phyloP scores from a whole-genome alignment of 2,888 invertebrate species.

The Pterostichus madidus region DNA sequence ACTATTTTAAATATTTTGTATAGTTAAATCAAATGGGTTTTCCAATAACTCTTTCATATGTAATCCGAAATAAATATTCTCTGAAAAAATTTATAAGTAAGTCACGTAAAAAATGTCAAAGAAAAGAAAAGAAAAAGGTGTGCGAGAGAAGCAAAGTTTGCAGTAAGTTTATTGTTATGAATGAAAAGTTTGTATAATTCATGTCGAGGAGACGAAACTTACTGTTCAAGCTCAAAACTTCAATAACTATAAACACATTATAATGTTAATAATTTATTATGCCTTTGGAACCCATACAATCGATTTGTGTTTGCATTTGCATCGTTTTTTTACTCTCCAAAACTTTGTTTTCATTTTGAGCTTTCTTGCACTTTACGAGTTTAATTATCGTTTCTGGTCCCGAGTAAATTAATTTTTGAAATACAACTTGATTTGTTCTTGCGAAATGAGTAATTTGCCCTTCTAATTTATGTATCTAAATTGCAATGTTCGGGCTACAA shows the following conservation, averaged over 20 bases:
- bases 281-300: slow-evolving; percentile 1
- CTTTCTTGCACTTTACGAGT: slow-evolving; percentile 24
- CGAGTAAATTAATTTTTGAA: slow-evolving; percentile 26
- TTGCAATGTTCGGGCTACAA: no score
- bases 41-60: no score
- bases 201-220: slow-evolving; percentile 19
- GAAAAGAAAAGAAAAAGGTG: slow-evolving; percentile 38
- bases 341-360: slow-evolving; percentile 37
- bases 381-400: slow-evolving; percentile 38
- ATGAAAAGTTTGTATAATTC: slow-evolving; percentile 41
- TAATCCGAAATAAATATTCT: neutral
- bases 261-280: slow-evolving; percentile 44
- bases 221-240: slow-evolving; percentile 1
- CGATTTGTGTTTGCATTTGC: slow-evolving; percentile 4
- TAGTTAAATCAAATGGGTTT: no score
- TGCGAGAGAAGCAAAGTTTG: slow-evolving; percentile 11
- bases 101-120: slow-evolving; percentile 14
- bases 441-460: slow-evolving; percentile 1
- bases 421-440: slow-evolving; percentile 28
- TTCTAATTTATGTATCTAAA: no score
- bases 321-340: neutral
- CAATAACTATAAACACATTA: slow-evolving; percentile 40
- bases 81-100: slow-evolving; percentile 26
- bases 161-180: slow-evolving; percentile 47
- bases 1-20: no score